A percentile compares a stretch with the other conserved stretches of the same genome.
Evolutionary conservation across 2,888 invertebrate genomes (phyloP).

Genomic region (Hoplodrina ambigua): DNA sequence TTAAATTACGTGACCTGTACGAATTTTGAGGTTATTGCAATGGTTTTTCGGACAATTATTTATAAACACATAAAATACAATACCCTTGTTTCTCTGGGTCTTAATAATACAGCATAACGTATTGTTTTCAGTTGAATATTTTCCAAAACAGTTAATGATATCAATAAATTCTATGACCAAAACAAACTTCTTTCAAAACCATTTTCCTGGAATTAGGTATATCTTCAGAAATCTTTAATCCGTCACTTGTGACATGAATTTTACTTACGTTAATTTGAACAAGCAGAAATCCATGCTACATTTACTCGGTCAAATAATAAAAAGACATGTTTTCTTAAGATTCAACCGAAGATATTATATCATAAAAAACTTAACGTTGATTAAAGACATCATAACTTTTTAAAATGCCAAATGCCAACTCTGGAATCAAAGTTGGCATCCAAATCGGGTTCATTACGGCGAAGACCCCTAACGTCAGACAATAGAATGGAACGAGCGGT

Average conservation of each 20-base stretch:
- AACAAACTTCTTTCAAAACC: background rate
- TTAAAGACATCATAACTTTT: background rate
- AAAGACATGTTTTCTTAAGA: no score
- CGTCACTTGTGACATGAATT: no score
- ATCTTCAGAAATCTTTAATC: background rate
- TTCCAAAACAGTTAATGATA: background rate
- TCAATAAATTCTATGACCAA: background rate
- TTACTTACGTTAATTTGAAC: no score
- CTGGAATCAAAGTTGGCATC: constrained; percentile 1
- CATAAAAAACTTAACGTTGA: no score
- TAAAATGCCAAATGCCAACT: background rate
- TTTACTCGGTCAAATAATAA: no score
- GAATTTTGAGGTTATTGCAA: background rate
- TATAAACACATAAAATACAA: background rate
- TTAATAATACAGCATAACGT: background rate
- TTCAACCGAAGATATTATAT: no score
- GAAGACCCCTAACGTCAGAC: constrained; percentile 60
- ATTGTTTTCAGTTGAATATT: background rate
- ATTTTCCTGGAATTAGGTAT: no score
- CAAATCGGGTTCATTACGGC: constrained; percentile 26
- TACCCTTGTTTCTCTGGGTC: background rate
- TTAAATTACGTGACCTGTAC: background rate
- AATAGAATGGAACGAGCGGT: constrained; percentile 74
- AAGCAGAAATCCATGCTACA: no score
- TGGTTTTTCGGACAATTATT: no score